phyloP scores from a whole-genome alignment of 1,140 invertebrate genomes.

The Acromyrmex echinatior region DNA sequence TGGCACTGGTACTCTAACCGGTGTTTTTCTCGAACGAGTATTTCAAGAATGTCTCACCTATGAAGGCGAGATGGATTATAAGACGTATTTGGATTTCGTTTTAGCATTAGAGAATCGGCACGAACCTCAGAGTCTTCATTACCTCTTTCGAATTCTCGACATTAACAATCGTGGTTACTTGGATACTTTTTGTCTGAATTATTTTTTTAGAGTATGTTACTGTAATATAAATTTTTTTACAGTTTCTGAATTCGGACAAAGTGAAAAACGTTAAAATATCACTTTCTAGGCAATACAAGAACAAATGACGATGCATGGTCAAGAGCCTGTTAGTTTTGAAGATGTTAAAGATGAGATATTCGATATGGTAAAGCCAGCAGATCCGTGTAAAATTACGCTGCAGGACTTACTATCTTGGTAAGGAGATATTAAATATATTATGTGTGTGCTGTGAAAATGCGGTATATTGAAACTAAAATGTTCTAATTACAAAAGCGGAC shows the following conservation, averaged over 20 bases:
- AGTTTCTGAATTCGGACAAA: background rate
- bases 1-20: constrained; percentile 96
- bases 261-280: background rate
- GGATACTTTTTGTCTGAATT: constrained; percentile 96
- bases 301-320: constrained; percentile 94
- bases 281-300: constrained; percentile 93
- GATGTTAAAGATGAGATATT: constrained; percentile 99
- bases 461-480: background rate
- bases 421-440: background rate
- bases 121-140: constrained; percentile 96
- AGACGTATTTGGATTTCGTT: constrained; percentile 98
- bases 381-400: constrained; percentile 95
- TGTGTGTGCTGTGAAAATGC: background rate
- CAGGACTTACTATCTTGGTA: constrained; percentile 92
- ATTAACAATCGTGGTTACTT: constrained; percentile 95
- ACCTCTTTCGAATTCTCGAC: constrained; percentile 97
- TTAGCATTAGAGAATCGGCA: constrained; percentile 96
- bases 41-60: constrained; percentile 98
- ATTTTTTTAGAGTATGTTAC: constrained; percentile 94
- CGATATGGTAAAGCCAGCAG: constrained; percentile 97
- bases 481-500: constrained; percentile 89
- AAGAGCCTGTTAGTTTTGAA: constrained; percentile 95
- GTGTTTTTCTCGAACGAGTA: constrained; percentile 96
- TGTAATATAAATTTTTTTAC: constrained; percentile 8
- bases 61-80: constrained; percentile 99